phyloP scores from a whole-genome alignment of 2,113 vertebrate genomes.

The Menura novaehollandiae region DNA sequence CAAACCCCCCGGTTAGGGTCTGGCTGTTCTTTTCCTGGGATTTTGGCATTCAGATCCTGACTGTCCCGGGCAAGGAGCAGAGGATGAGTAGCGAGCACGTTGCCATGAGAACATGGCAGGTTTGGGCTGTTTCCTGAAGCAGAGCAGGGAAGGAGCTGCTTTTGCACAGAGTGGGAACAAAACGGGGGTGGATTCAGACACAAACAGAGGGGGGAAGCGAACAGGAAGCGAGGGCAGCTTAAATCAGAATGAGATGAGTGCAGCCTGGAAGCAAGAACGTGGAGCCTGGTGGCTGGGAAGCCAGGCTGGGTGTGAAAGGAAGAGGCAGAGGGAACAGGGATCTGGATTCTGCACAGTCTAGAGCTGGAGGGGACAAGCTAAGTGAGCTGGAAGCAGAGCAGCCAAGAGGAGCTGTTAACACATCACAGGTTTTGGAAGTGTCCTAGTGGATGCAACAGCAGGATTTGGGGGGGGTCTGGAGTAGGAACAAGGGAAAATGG shows the following conservation, averaged over 20 bases:
- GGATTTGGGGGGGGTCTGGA: background rate
- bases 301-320: background rate
- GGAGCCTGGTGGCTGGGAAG: background rate
- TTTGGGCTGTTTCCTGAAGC: background rate
- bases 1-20: rapidly evolving
- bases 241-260: background rate
- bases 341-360: background rate
- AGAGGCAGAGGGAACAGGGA: background rate
- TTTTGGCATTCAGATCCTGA: background rate
- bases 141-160: background rate
- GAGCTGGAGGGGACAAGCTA: background rate
- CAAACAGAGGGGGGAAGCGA: background rate
- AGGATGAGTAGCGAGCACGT: background rate
- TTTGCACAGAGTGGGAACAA: background rate
- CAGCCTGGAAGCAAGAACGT: background rate
- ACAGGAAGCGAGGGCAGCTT: background rate
- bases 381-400: background rate
- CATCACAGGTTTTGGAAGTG: background rate
- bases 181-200: background rate
- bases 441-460: background rate
- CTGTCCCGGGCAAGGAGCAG: background rate
- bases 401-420: background rate
- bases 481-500: background rate
- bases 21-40: background rate
- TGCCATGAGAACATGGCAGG: background rate